phyloP scores from a whole-genome alignment of 1,140 invertebrate genomes.

The Drosophila arizonae region DNA sequence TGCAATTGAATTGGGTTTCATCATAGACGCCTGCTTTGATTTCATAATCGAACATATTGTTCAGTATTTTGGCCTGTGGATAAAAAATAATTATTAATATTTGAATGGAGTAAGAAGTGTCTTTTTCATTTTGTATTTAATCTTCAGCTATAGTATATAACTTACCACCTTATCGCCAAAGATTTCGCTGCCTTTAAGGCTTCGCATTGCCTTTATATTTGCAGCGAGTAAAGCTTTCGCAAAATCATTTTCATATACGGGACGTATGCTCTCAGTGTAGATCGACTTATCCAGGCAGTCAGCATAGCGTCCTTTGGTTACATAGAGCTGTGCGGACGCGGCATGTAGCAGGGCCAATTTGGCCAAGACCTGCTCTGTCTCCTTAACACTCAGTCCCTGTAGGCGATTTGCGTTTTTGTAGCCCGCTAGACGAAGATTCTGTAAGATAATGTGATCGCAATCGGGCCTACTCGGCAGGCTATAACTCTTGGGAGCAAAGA shows the following conservation, averaged over 20 bases:
- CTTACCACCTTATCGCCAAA: constrained; percentile 53
- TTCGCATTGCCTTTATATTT: background rate
- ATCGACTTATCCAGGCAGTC: constrained; percentile 30
- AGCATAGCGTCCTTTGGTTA: constrained; percentile 20
- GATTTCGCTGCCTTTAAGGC: constrained; percentile 22
- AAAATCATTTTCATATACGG: constrained; percentile 6
- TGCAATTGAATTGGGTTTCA: constrained; percentile 83
- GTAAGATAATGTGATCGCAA: constrained; percentile 34
- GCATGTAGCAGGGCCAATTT: constrained; percentile 85
- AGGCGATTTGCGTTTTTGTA: constrained; percentile 83
- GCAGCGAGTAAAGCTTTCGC: constrained; percentile 9
- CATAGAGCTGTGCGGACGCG: constrained; percentile 75
- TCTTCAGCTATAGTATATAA: constrained; percentile 32
- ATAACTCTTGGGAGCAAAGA: constrained; percentile 41
- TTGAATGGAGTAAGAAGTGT: background rate
- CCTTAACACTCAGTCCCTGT: constrained; percentile 84
- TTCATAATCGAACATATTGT: background rate
- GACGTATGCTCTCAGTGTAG: constrained; percentile 16
- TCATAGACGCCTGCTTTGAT: constrained; percentile 20
- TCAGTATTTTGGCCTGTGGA: constrained; percentile 11
- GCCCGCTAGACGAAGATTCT: constrained; percentile 41
- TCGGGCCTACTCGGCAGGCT: constrained; percentile 8
- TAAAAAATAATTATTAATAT: background rate
- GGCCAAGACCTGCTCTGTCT: constrained; percentile 83
- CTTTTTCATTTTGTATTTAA: background rate